phyloP scores from a whole-genome alignment of 2,888 invertebrate species.

The Mimachlamys varia region DNA sequence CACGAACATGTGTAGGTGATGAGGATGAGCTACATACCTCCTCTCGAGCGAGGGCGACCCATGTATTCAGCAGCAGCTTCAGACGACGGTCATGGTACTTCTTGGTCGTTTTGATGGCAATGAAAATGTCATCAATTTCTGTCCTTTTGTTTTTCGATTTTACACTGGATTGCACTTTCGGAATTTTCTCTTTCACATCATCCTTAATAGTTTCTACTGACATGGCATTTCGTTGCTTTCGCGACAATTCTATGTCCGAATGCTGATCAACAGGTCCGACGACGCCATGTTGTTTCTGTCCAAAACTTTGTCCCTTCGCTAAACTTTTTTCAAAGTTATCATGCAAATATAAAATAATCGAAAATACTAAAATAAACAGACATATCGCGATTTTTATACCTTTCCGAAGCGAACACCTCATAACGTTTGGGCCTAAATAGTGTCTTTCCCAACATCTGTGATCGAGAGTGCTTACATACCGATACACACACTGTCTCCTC shows the following conservation, averaged over 20 bases:
- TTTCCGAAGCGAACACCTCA: conserved; percentile 41
- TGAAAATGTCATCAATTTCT: conserved; percentile 88
- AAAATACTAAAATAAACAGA: background rate
- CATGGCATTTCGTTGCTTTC: conserved; percentile 57
- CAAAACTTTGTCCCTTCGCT: background rate
- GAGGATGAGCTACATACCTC: conserved; percentile 87
- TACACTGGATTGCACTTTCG: background rate
- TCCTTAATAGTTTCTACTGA: conserved; percentile 41
- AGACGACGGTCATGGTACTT: conserved; percentile 93
- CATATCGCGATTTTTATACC: conserved; percentile 35
- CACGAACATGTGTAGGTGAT: background rate
- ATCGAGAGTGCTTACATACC: conserved; percentile 37
- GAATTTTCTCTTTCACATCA: conserved; percentile 37
- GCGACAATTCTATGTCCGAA: background rate
- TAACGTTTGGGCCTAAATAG: conserved; percentile 11
- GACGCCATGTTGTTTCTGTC: conserved; percentile 36
- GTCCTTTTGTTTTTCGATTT: conserved; percentile 51
- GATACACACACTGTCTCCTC: conserved; percentile 37
- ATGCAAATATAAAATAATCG: conserved; percentile 32
- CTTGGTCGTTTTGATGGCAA: conserved; percentile 96
- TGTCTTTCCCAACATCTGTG: conserved; percentile 36
- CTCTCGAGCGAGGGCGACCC: conserved; percentile 95
- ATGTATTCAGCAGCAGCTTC: conserved; percentile 94
- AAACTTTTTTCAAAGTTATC: conserved; percentile 33
- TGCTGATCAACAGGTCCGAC: conserved; percentile 18